phyloP scores from a whole-genome alignment of 1,140 invertebrate genomes.

The Trissolcus basalis region DNA sequence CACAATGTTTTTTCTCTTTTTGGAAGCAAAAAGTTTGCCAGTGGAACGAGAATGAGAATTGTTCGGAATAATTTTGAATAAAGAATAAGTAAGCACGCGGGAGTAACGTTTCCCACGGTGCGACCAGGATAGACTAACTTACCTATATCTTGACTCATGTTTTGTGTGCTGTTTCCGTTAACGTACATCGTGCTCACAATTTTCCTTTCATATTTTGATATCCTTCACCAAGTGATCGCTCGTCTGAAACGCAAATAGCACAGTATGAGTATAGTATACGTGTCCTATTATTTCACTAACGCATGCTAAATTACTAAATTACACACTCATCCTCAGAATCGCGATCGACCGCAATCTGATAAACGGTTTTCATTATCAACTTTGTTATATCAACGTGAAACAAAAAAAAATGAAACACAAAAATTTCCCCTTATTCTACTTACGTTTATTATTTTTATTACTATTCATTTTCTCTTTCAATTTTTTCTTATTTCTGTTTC shows the following conservation, averaged over 20 bases:
- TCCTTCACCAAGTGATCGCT: constrained; percentile 49
- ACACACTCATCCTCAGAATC: constrained; percentile 16
- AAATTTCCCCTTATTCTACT: too few relatives aligned
- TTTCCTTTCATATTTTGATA: constrained; percentile 68
- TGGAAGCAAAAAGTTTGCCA: background rate
- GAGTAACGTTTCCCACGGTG: constrained; percentile 42
- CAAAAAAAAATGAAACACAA: too few relatives aligned
- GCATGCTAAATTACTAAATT: constrained; percentile 35
- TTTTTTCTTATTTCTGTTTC: too few relatives aligned
- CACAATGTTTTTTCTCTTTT: background rate
- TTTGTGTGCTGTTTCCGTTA: constrained; percentile 69
- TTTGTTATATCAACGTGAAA: too few relatives aligned
- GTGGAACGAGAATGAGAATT: background rate
- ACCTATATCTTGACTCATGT: constrained; percentile 72
- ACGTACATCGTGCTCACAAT: constrained; percentile 70
- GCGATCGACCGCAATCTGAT: constrained; percentile 10
- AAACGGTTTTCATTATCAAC: background rate
- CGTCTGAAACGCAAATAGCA: constrained; percentile 55
- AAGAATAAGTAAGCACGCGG: constrained; percentile 17
- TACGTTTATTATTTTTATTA: too few relatives aligned
- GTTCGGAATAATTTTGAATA: constrained; percentile 43
- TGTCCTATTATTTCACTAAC: constrained; percentile 35
- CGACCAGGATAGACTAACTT: constrained; percentile 48
- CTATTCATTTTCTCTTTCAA: too few relatives aligned
- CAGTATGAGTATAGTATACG: constrained; percentile 19